phyloP scores from a whole-genome alignment of 2,797 vertebrate species.

The Anolis apletophallus region DNA sequence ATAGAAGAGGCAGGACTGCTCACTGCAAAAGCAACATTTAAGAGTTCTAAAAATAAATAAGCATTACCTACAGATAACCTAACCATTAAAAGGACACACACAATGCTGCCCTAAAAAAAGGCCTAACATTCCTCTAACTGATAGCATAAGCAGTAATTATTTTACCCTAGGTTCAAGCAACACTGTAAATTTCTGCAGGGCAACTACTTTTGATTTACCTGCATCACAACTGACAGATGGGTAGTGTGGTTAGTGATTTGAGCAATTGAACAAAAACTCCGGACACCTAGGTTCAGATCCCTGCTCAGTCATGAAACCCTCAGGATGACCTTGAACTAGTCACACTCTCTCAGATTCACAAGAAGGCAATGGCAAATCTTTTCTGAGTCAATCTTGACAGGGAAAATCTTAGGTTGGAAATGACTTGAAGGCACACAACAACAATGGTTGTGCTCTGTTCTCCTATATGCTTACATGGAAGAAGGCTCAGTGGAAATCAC shows the following conservation, averaged over 20 bases:
- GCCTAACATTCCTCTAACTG: background rate
- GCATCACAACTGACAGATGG: background rate
- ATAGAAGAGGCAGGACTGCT: constrained; percentile 71
- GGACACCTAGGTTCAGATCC: too few relatives aligned
- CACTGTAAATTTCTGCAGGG: background rate
- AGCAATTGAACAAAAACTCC: too few relatives aligned
- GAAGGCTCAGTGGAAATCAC: background rate
- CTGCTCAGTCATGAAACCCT: too few relatives aligned
- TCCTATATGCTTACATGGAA: background rate
- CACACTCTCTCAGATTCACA: too few relatives aligned
- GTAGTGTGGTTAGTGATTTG: background rate
- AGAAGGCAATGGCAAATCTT: too few relatives aligned
- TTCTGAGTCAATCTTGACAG: too few relatives aligned
- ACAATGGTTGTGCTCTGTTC: background rate
- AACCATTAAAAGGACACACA: constrained; percentile 52
- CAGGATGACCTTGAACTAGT: too few relatives aligned
- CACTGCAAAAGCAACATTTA: constrained; percentile 72
- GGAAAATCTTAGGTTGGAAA: too few relatives aligned
- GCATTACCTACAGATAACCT: constrained; percentile 72
- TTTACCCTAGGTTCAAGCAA: constrained; percentile 28
- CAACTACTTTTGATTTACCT: background rate
- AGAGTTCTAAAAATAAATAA: constrained; percentile 76
- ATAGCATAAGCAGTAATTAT: background rate
- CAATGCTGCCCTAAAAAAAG: background rate
- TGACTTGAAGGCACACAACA: too few relatives aligned